Evolutionary conservation across 2,797 vertebrate species (phyloP).

Genomic region (Eleutherodactylus coqui): DNA sequence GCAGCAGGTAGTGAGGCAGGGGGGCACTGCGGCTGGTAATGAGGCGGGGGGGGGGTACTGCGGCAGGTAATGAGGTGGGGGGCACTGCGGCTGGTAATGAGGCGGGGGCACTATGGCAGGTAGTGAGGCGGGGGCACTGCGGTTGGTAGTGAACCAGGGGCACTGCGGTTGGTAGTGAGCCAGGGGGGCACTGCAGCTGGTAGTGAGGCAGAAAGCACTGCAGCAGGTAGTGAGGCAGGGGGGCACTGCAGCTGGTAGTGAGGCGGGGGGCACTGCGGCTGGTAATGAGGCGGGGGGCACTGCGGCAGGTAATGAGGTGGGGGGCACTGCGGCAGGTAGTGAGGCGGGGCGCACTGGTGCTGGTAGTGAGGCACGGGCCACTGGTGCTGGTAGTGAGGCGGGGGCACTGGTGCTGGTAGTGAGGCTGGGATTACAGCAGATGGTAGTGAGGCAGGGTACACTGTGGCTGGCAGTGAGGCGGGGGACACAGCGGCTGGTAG

Average conservation of each 20-base stretch:
- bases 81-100: not conserved
- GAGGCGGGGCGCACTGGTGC: too few relatives aligned
- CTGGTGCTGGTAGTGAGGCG: too few relatives aligned
- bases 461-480: too few relatives aligned
- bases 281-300: not conserved
- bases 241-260: not conserved
- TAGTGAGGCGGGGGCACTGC: not conserved
- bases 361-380: too few relatives aligned
- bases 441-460: too few relatives aligned
- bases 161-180: too few relatives aligned
- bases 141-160: too few relatives aligned
- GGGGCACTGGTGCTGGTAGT: not conserved
- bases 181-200: not conserved
- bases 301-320: too few relatives aligned
- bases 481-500: too few relatives aligned
- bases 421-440: too few relatives aligned
- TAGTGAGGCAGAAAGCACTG: too few relatives aligned
- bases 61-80: not conserved
- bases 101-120: not conserved
- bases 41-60: not conserved
- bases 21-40: not conserved
- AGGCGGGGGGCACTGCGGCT: not conserved
- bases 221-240: not conserved
- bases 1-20: not conserved
- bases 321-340: not conserved